Evolutionary conservation across 1,140 invertebrate genomes (phyloP), one percentile per base, ranked within the genome.

Genomic region (Hydropsyche tenuis): DNA sequence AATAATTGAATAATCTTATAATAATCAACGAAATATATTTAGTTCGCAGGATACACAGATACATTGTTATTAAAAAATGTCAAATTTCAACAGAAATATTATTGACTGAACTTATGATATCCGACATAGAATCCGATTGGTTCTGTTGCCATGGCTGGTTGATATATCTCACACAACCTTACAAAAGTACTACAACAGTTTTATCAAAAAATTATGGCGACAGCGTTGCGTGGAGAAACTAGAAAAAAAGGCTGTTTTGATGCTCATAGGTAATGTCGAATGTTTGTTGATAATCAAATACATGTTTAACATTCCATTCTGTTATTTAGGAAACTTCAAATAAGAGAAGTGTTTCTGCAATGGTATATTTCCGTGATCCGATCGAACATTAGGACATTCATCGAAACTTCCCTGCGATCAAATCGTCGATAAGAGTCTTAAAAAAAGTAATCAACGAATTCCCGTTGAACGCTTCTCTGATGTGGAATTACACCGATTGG

Each of bases 141-240:
- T 69, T 76, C 6, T 74, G 74, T 48, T 78, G 74, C 62, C 69
- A 76, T 27, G 77, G 72, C 30, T 78, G 77, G 77, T 69, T 76
- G 6, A 18, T 78, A 0, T 74, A 75, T 48, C 69, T 78, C 18
- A 69, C 77, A 1, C 69, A 72, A 69, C 27, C 42, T n/a, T 20
- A 46, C 27, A 25, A 72, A 12, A 42, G 2, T 20, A 9, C 30
- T 78, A 45, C 0, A 64, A 0, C 60, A 51, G 30, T 74, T 78
- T 53, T 74, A 74, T 42, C 73, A 64, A 12, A 78, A 78, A 62
- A 65, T 78, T 16, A 64, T 66, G 6, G 42, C 27, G 2, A 74
- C 77, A 2, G 76, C 77, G 1, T 56, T 30, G n/a, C 46, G 70
- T 74, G 2, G 53, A 74, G 16, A 77, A 70, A 51, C 46, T 48